These are phyloP conservation scores for Parauchenoglanis ngamensis DNA, from an alignment of 2,797 vertebrate species.

Conservation along the genomic window DNA sequence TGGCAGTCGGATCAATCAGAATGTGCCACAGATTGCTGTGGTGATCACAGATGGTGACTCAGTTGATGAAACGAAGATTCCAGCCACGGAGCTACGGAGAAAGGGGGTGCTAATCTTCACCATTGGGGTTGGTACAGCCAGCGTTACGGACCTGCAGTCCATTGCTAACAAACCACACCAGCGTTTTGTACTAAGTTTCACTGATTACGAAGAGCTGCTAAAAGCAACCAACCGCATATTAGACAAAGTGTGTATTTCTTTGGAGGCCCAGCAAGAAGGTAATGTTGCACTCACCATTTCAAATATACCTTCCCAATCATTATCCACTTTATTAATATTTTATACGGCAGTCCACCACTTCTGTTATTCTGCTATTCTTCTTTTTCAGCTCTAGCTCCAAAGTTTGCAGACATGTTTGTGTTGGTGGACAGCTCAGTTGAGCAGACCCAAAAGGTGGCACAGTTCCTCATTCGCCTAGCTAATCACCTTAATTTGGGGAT, in stretches of 20 bases:
- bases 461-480: constrained; percentile 60
- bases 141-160: constrained; percentile 63
- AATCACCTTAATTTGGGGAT: constrained; percentile 69
- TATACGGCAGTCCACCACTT: neutral
- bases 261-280: constrained; percentile 75
- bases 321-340: neutral
- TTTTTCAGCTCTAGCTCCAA: constrained; percentile 69
- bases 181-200: constrained; percentile 69
- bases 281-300: neutral
- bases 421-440: constrained; percentile 71
- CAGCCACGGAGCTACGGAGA: constrained; percentile 66
- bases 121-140: constrained; percentile 71
- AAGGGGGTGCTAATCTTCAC: constrained; percentile 75
- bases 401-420: constrained; percentile 80
- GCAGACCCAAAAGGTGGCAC: constrained; percentile 66
- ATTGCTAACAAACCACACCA: constrained; percentile 76
- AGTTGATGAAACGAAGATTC: constrained; percentile 63
- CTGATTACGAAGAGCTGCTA: constrained; percentile 71
- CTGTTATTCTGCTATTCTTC: no score
- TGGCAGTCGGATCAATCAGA: constrained; percentile 69
- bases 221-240: constrained; percentile 64
- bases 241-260: constrained; percentile 71
- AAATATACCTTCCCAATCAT: neutral
- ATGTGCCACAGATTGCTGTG: constrained; percentile 77
- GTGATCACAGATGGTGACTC: constrained; percentile 80